A percentile compares a stretch with the other conserved stretches of the same genome.
phyloP scores from a whole-genome alignment of 2,888 invertebrate species.

The Cheilosia soror region DNA sequence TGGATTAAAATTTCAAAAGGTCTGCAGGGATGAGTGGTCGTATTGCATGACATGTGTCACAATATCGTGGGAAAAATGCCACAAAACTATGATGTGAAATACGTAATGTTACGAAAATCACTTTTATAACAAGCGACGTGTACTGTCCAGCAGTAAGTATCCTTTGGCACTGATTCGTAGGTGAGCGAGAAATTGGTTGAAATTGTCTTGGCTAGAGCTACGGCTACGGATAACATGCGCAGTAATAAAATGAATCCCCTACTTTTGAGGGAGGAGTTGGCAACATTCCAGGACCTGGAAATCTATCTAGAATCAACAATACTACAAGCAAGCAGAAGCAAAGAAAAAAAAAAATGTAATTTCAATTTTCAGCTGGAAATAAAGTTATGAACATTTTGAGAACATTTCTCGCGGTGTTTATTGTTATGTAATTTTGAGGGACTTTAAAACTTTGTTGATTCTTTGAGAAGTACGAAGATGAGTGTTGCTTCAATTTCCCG shows the following conservation, averaged over 20 bases:
- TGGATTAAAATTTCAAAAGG: constrained; percentile 61
- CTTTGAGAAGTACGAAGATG: constrained; percentile 27
- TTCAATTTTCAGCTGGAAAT: constrained; percentile 60
- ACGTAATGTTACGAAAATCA: constrained; percentile 8
- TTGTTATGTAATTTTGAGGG: constrained; percentile 67
- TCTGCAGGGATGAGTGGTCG: background rate
- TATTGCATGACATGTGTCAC: constrained; percentile 26
- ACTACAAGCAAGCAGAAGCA: constrained; percentile 39
- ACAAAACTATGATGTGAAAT: constrained; percentile 3
- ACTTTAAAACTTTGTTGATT: constrained; percentile 58
- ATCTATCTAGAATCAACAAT: constrained; percentile 1
- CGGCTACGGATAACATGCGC: constrained; percentile 72
- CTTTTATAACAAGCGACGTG: background rate
- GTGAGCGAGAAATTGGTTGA: constrained; percentile 30
- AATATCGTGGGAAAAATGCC: constrained; percentile 30
- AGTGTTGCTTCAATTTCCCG: constrained; percentile 36
- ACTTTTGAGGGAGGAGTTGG: constrained; percentile 61
- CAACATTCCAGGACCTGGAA: constrained; percentile 62
- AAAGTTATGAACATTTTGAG: constrained; percentile 49
- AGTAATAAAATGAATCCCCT: constrained; percentile 34
- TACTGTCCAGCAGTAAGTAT: constrained; percentile 11
- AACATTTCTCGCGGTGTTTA: constrained; percentile 58
- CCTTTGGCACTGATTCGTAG: constrained; percentile 44
- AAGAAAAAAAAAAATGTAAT: constrained; percentile 65
- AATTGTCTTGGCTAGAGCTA: background rate